Conservation (phyloP, 92 coral and sea anemone species). For the Metridium senile region DNA sequence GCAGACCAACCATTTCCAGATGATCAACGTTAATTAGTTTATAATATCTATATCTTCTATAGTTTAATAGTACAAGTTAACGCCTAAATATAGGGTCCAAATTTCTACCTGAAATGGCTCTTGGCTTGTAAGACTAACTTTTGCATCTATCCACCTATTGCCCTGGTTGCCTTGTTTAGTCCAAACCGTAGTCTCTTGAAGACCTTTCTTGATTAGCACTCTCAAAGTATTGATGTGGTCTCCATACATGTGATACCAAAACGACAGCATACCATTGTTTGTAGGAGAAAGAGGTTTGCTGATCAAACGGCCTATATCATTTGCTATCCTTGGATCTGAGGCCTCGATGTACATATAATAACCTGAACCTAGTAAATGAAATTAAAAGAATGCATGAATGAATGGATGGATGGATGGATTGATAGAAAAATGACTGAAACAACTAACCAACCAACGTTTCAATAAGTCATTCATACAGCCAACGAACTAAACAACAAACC, state of each 20-base stretch:
- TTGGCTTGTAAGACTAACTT: neutral
- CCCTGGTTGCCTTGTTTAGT: neutral
- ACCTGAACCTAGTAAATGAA: neutral
- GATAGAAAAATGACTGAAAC: too few species aligned
- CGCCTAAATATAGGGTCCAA: too few species aligned
- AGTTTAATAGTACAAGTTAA: too few species aligned
- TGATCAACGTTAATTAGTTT: too few species aligned
- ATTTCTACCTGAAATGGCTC: neutral
- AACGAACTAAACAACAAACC: too few species aligned
- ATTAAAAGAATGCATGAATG: neutral
- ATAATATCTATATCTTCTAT: too few species aligned
- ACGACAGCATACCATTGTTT: conserved; percentile 18
- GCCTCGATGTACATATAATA: conserved; percentile 55
- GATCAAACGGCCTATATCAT: conserved; percentile 64
- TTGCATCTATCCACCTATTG: neutral
- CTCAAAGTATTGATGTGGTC: conserved; percentile 49
- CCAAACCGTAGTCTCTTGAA: conserved; percentile 67
- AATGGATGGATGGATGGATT: too few species aligned
- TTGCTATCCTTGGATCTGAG: conserved; percentile 60
- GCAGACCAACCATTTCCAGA: too few species aligned
- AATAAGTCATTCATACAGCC: too few species aligned
- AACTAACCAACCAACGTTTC: too few species aligned
- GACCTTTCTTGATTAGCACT: conserved; percentile 66
- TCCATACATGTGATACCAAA: conserved; percentile 83
- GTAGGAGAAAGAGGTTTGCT: conserved; percentile 52